These are phyloP conservation scores for Cardiocondyla obscurior DNA, from an alignment of 1,140 invertebrate species.

Conservation along the genomic window DNA sequence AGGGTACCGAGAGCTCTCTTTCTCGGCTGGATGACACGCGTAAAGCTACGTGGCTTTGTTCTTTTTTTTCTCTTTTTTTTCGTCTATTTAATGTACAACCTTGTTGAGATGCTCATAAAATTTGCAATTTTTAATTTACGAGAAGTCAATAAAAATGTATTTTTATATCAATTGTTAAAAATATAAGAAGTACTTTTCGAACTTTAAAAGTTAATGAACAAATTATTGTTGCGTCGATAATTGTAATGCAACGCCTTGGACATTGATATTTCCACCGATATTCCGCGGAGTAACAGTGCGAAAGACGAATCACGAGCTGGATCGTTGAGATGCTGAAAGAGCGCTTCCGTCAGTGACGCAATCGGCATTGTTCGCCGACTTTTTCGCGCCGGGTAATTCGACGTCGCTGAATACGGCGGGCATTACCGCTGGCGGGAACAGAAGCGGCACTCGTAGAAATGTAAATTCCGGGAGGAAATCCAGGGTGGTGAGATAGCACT, in stretches of 20 bases:
- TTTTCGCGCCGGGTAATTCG: slow-evolving; percentile 15
- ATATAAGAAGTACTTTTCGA: background rate
- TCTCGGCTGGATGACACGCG: slow-evolving; percentile 23
- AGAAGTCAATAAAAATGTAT: background rate
- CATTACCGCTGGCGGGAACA: slow-evolving; percentile 61
- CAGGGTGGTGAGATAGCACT: slow-evolving; percentile 45
- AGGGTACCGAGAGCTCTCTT: slow-evolving; percentile 12
- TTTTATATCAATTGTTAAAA: background rate
- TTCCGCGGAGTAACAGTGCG: background rate
- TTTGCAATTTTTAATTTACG: background rate
- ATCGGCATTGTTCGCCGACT: background rate
- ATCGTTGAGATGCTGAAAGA: slow-evolving; percentile 5
- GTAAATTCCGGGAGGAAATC: slow-evolving; percentile 70
- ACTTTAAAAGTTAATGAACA: background rate
- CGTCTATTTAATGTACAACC: background rate
- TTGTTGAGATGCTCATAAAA: background rate
- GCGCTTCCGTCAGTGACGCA: slow-evolving; percentile 28
- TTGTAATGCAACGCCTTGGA: background rate
- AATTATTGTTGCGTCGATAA: no score
- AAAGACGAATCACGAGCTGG: background rate
- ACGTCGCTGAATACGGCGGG: background rate
- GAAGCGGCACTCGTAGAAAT: slow-evolving; percentile 73
- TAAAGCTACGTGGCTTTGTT: background rate
- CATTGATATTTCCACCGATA: no score
- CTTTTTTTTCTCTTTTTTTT: no score